Evolutionary conservation across 2,797 vertebrate species (phyloP).

Genomic region (Chloroceryle inda): DNA sequence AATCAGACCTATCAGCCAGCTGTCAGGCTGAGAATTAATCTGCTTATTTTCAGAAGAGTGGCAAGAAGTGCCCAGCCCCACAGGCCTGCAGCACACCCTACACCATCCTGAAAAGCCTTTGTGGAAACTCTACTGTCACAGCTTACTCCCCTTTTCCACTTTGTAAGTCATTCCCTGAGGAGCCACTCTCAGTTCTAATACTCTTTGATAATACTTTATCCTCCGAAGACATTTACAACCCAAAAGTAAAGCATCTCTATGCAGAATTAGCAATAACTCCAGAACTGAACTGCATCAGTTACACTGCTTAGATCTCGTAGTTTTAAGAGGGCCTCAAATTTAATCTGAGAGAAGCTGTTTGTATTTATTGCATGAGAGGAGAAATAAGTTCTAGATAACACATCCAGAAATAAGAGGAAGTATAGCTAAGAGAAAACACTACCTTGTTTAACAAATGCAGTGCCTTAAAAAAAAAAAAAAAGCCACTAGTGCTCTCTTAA

Average conservation of each 20-base stretch:
- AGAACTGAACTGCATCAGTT: background rate
- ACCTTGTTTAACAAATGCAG: background rate
- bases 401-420: background rate
- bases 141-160: background rate
- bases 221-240: background rate
- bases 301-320: background rate
- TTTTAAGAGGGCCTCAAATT: background rate
- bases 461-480: background rate
- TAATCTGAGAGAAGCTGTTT: background rate
- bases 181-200: background rate
- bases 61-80: background rate
- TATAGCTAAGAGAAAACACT: background rate
- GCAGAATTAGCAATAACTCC: background rate
- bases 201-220: background rate
- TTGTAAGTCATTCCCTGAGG: background rate
- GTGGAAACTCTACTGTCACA: background rate
- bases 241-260: background rate
- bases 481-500: background rate
- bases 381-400: background rate
- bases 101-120: background rate
- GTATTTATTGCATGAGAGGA: background rate
- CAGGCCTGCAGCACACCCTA: fast-evolving
- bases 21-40: background rate
- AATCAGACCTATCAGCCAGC: background rate
- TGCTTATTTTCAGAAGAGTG: background rate